Evolutionary conservation across 2,888 invertebrate genomes (phyloP).

Genomic region (Dermolepida albohirtum): DNA sequence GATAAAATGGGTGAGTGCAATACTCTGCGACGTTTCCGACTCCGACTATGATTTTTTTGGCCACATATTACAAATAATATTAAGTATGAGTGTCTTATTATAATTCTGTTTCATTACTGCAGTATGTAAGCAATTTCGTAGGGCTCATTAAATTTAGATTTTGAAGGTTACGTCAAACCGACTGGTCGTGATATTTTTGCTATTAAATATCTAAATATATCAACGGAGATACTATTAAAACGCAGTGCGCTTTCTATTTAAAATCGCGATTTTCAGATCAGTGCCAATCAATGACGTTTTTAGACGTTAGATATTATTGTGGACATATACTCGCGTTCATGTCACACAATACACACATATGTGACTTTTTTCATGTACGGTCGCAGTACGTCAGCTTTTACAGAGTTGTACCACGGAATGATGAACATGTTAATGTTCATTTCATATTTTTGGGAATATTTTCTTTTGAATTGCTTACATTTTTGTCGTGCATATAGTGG

Average conservation of each 20-base stretch:
- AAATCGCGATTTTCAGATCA: constrained; percentile 52
- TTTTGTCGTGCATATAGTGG: constrained; percentile 6
- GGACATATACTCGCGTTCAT: constrained; percentile 38
- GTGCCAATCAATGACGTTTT: constrained; percentile 55
- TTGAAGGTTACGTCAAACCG: constrained; percentile 50
- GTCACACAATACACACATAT: background rate
- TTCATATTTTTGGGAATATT: constrained; percentile 23
- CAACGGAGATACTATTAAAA: constrained; percentile 51
- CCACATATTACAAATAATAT: too few relatives aligned
- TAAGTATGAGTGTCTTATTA: background rate
- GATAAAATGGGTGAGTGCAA: too few relatives aligned
- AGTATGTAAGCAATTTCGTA: constrained; percentile 28
- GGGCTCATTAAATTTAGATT: constrained; percentile 38
- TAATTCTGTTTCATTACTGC: constrained; percentile 31
- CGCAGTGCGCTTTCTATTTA: constrained; percentile 52
- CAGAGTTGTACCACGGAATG: constrained; percentile 32
- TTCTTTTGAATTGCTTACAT: constrained; percentile 5
- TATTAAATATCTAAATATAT: constrained; percentile 53
- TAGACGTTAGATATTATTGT: constrained; percentile 45
- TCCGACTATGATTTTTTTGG: too few relatives aligned
- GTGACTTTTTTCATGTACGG: too few relatives aligned
- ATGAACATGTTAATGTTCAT: constrained; percentile 12
- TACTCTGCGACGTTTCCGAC: too few relatives aligned
- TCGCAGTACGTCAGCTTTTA: constrained; percentile 21
- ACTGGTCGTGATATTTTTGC: constrained; percentile 50